Conservation (phyloP, 2,888 invertebrate genomes). For the Myopa testacea region DNA sequence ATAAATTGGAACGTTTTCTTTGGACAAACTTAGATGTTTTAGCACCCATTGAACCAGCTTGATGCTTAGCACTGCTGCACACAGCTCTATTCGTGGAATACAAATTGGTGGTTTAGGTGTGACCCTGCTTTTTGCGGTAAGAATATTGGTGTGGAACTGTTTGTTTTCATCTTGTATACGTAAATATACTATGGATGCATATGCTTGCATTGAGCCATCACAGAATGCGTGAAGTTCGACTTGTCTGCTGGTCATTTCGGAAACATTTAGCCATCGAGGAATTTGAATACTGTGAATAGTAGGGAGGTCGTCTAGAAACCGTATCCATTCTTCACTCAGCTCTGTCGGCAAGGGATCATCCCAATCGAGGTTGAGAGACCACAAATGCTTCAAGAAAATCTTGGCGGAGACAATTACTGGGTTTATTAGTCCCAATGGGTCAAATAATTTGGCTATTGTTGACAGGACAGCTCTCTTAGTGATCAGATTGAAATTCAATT, state of each 20-base stretch:
- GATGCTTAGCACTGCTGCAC: constrained; percentile 28
- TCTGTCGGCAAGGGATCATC: constrained; percentile 1
- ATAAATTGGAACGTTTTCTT: no score
- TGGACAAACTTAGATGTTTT: no score
- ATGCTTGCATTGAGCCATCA: constrained; percentile 21
- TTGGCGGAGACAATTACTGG: constrained; percentile 31
- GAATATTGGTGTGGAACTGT: not conserved
- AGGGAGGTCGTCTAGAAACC: constrained; percentile 19
- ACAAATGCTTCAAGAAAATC: not conserved
- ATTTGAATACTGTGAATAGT: not conserved
- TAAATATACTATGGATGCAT: constrained; percentile 11
- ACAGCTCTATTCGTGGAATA: constrained; percentile 34
- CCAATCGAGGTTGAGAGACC: constrained; percentile 24
- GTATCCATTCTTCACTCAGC: constrained; percentile 21
- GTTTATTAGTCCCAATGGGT: constrained; percentile 36
- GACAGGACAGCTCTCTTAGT: constrained; percentile 16
- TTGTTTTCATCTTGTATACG: constrained; percentile 5
- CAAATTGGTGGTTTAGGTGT: constrained; percentile 19
- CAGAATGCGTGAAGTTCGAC: constrained; percentile 37
- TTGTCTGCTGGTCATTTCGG: not conserved
- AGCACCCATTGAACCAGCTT: constrained; percentile 10
- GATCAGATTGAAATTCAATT: constrained; percentile 1
- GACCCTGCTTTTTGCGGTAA: constrained; percentile 22
- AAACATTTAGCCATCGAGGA: constrained; percentile 16
- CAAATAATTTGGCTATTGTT: constrained; percentile 37